Evolutionary conservation across 2,888 invertebrate species (phyloP), one percentile per base, ranked within the genome.

Genomic region (Odontocolon sp.): DNA sequence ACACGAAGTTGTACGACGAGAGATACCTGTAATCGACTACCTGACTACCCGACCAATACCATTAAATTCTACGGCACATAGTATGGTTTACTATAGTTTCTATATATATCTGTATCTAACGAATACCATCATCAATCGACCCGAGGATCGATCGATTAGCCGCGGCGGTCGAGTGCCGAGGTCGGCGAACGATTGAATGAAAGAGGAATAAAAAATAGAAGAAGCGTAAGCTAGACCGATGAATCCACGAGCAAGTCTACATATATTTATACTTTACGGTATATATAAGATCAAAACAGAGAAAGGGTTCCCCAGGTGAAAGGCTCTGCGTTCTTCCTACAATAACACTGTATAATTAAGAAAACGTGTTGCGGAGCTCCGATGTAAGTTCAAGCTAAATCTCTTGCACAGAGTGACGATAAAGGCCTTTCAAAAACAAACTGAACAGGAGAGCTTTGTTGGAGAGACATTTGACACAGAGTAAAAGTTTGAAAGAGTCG

Each of bases 121-220:
- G n/a, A n/a, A n/a, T n/a, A n/a, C n/a, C n/a, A n/a, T n/a, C n/a
- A n/a, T n/a, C n/a, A 33, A 61, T 23, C 63, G 47, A 63, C 47
- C 9, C 63, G 33, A 3, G 31, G 21, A 63, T 47, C 33, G 47
- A 57, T 63, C 61, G 68, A 74, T 74, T 68, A 63, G 74, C 56
- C 21, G 64, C 69, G 57, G 52, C 45, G 63, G 59, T 70, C 57
- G 42, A 21, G 42, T 26, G 33, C 6, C 47, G 45, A 63, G 63
- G 63, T 69, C 50, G 47, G 28, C 69, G 59, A 59, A 50, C 69
- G 50, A 50, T 52, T 38, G 45, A 14, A 68, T 47, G 21, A 33
- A 47, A 26, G 18, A 47, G 18, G 52, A 52, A 45, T 52, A 36
- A 40, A 18, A 38, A 9, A 18, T 3, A 5, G 9, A 31, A 52